phyloP scores from a whole-genome alignment of 53 echinoderm and acorn worm species.

The Holothuria leucospilota region DNA sequence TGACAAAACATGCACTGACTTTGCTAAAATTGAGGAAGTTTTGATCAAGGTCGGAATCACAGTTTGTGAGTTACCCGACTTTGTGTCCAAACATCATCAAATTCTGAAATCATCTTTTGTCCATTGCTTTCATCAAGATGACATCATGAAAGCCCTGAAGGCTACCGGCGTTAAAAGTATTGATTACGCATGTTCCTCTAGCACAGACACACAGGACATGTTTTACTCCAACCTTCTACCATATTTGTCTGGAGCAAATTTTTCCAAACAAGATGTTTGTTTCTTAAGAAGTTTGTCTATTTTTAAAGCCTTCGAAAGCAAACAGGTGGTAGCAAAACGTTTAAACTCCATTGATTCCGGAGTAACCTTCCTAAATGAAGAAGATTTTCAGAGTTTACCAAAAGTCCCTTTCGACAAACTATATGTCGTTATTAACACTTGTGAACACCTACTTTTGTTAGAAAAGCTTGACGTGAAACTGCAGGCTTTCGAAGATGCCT shows the following conservation, averaged over 20 bases:
- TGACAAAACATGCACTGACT: background rate
- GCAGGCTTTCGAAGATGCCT: background rate
- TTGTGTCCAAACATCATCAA: background rate
- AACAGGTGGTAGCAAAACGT: too few relatives aligned
- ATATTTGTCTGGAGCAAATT: background rate
- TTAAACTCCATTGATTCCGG: too few relatives aligned
- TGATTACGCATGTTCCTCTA: background rate
- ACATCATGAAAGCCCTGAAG: background rate
- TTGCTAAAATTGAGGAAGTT: background rate
- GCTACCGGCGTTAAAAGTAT: background rate
- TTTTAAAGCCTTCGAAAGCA: too few relatives aligned
- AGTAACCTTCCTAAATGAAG: too few relatives aligned
- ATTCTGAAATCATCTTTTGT: background rate
- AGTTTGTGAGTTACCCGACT: background rate
- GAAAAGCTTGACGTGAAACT: too few relatives aligned
- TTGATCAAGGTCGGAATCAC: constrained; percentile 10
- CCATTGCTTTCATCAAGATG: constrained; percentile 1
- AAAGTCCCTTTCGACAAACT: too few relatives aligned
- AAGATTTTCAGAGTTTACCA: too few relatives aligned
- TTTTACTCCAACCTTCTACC: background rate
- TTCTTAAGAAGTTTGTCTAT: too few relatives aligned
- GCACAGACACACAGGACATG: background rate
- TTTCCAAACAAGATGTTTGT: background rate
- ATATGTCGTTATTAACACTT: too few relatives aligned
- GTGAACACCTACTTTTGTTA: too few relatives aligned